Percentiles rank a stretch among this genome's conserved stretches.
These are phyloP conservation scores for Eueides isabella DNA, from an alignment of 1,140 invertebrate genomes.

Conservation along the genomic window DNA sequence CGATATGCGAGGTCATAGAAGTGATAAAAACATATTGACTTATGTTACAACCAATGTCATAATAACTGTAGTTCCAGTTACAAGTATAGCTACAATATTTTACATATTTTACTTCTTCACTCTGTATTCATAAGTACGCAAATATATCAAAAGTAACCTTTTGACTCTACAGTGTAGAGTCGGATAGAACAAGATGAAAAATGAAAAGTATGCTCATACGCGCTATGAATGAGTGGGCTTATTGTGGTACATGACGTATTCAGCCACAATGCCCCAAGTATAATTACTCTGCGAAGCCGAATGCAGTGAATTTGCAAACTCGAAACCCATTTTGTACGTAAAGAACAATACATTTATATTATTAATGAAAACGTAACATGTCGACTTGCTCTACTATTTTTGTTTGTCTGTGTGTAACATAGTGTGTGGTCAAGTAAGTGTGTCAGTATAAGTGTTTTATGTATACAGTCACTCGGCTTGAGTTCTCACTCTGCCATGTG, in stretches of 20 bases:
- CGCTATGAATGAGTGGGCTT: conserved; percentile 9
- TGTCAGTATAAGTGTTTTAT: no score
- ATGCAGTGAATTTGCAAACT: conserved; percentile 3
- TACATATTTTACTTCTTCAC: background rate
- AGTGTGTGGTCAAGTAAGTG: background rate
- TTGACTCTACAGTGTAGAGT: background rate
- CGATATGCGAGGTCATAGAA: no score
- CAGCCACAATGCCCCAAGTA: conserved; percentile 7
- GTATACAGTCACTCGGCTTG: no score
- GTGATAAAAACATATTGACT: no score
- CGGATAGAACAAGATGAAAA: conserved; percentile 11
- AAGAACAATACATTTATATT: conserved; percentile 8
- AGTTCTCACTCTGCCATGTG: no score
- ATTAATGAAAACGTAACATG: conserved; percentile 2
- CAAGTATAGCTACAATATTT: no score
- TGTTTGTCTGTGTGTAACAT: background rate
- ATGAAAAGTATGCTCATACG: conserved; percentile 11
- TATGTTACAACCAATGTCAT: no score
- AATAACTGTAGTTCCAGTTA: no score
- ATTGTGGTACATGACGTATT: conserved; percentile 2
- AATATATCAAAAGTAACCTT: conserved; percentile 8
- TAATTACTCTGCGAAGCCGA: conserved; percentile 7
- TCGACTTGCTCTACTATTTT: background rate
- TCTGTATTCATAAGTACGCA: background rate
- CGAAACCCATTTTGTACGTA: background rate